These are phyloP conservation scores for Sinonovacula constricta DNA, from an alignment of 1,140 invertebrate genomes.

Conservation along the genomic window DNA sequence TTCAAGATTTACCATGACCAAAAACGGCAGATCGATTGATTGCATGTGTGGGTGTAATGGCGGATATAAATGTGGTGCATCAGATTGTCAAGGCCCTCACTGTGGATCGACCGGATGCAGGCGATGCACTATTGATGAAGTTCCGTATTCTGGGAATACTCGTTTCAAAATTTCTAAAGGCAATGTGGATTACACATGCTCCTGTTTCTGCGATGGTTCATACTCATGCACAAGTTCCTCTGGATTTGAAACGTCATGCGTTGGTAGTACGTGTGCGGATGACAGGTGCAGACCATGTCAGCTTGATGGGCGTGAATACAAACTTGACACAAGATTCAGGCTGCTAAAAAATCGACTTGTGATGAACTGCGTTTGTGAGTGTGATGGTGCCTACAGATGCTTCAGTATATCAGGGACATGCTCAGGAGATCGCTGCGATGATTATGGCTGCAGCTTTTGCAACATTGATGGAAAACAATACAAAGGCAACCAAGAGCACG, in stretches of 20 bases:
- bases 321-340: constrained; percentile 35
- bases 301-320: constrained; percentile 16
- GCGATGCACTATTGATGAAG: constrained; percentile 55
- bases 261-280: constrained; percentile 23
- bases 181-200: constrained; percentile 55
- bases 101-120: constrained; percentile 51
- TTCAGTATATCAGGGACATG: constrained; percentile 33
- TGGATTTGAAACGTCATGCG: constrained; percentile 31
- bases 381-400: constrained; percentile 48
- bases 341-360: constrained; percentile 23
- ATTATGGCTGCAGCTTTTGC: constrained; percentile 40
- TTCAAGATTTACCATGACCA: constrained; percentile 18
- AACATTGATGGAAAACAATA: constrained; percentile 17
- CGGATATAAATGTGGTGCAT: constrained; percentile 22
- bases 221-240: constrained; percentile 53
- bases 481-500: constrained; percentile 15
- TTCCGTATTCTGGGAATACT: constrained; percentile 57
- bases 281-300: constrained; percentile 30
- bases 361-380: constrained; percentile 52
- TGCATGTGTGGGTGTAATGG: constrained; percentile 38
- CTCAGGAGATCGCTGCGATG: constrained; percentile 24
- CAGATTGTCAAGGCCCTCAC: constrained; percentile 23
- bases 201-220: constrained; percentile 65
- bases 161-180: constrained; percentile 57
- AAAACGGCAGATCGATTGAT: constrained; percentile 13